These are phyloP conservation scores for Zophobas atratus DNA, from an alignment of 1,140 invertebrate genomes.

Conservation along the genomic window DNA sequence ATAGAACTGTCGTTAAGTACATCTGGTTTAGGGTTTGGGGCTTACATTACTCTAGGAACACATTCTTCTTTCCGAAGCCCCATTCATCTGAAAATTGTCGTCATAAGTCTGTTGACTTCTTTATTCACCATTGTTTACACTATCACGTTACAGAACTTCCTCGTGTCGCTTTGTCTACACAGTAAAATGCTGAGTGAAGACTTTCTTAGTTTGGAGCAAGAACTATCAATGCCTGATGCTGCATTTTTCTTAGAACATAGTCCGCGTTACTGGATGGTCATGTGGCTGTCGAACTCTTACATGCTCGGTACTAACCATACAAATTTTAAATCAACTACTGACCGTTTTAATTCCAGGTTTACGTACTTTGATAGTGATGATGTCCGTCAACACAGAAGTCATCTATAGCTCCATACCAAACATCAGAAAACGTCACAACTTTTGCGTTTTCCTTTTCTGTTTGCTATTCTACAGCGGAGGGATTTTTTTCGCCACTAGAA, in stretches of 20 bases:
- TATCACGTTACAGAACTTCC: background rate
- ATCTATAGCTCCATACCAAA: slow-evolving; percentile 29
- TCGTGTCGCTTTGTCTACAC: slow-evolving; percentile 41
- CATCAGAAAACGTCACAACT: slow-evolving; percentile 3
- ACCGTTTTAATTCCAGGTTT: background rate
- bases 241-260: slow-evolving; percentile 29
- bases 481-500: slow-evolving; percentile 3
- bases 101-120: slow-evolving; percentile 9
- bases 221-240: slow-evolving; percentile 17
- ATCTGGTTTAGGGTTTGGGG: slow-evolving; percentile 17
- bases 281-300: slow-evolving; percentile 43
- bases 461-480: background rate
- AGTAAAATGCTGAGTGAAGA: slow-evolving; percentile 27
- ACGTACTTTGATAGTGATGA: slow-evolving; percentile 19
- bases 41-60: slow-evolving; percentile 28
- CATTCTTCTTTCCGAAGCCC: slow-evolving; percentile 27
- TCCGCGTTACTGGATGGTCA: slow-evolving; percentile 14
- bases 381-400: slow-evolving; percentile 10
- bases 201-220: slow-evolving; percentile 16
- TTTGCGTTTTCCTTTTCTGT: slow-evolving; percentile 10
- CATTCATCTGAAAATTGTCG: slow-evolving; percentile 32
- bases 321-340: too few relatives aligned
- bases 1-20: background rate
- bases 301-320: background rate
- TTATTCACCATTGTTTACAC: slow-evolving; percentile 30